These are phyloP conservation scores for Lophotriccus pileatus DNA, from an alignment of 2,797 vertebrate species.

Conservation along the genomic window DNA sequence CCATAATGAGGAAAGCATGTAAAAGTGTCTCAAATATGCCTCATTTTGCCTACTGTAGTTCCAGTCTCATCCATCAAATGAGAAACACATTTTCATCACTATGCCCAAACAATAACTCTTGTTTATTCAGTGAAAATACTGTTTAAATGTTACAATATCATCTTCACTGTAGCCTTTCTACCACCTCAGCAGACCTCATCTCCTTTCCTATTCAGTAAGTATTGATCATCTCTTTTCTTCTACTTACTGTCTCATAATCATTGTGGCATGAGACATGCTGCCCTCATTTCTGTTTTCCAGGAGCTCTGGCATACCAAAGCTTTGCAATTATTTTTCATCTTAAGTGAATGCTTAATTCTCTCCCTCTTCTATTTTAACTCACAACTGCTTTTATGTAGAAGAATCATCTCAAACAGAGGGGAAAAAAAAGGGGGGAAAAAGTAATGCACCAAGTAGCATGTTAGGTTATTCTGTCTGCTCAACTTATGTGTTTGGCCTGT, in stretches of 20 bases:
- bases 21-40: conserved; percentile 1
- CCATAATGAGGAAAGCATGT: conserved; percentile 43
- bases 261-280: not conserved
- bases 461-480: not conserved
- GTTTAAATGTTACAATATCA: not conserved
- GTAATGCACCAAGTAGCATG: not conserved
- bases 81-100: conserved; percentile 45
- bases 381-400: not conserved
- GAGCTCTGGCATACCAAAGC: not conserved
- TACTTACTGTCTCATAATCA: not conserved
- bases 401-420: not conserved
- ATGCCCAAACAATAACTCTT: not conserved
- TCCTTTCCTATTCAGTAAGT: not conserved
- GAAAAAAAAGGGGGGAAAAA: rapidly evolving
- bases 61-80: conserved; percentile 47
- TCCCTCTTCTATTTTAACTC: not conserved
- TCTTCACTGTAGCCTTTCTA: not conserved
- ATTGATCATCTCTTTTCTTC: not conserved
- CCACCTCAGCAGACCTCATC: not conserved
- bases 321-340: not conserved
- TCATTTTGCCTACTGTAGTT: conserved; percentile 66
- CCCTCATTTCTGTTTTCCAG: not conserved
- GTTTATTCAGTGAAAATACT: conserved; percentile 8
- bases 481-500: not conserved
- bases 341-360: not conserved